These are phyloP conservation scores for Drosophila persimilis DNA, from an alignment of 1,140 invertebrate species.

Conservation along the genomic window DNA sequence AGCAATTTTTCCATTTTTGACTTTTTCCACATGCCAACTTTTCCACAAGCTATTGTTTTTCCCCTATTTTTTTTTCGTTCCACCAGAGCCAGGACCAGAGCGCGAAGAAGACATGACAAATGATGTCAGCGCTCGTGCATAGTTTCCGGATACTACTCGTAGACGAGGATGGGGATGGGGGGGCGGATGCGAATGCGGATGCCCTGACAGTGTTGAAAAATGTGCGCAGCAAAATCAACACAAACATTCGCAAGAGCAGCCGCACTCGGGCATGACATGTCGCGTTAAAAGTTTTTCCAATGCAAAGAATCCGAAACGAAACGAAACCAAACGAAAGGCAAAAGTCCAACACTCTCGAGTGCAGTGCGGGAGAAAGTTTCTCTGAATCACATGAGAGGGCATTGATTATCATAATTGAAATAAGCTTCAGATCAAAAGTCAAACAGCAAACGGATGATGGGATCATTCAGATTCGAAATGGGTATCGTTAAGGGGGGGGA, in stretches of 20 bases:
- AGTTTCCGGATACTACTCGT: constrained; percentile 45
- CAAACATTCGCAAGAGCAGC: constrained; percentile 53
- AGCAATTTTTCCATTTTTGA: constrained; percentile 65
- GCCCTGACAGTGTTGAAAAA: constrained; percentile 56
- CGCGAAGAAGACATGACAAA: constrained; percentile 63
- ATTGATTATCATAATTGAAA: constrained; percentile 68
- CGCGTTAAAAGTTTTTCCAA: constrained; percentile 48
- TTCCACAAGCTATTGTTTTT: constrained; percentile 67
- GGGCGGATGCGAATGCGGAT: background rate
- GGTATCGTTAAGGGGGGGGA: no score
- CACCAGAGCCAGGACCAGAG: constrained; percentile 12
- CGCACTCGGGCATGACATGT: constrained; percentile 49
- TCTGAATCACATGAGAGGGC: constrained; percentile 37
- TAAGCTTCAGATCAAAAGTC: constrained; percentile 30
- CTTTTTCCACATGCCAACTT: constrained; percentile 73
- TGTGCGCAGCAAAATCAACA: constrained; percentile 53
- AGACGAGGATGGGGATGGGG: background rate
- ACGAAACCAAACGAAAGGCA: background rate
- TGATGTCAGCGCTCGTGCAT: constrained; percentile 64
- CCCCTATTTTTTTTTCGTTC: constrained; percentile 17
- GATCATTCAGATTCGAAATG: background rate
- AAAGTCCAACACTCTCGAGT: constrained; percentile 21
- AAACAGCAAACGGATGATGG: constrained; percentile 28
- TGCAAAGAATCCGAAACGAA: constrained; percentile 28
- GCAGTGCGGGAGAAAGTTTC: constrained; percentile 20